Percentiles rank a stretch among this genome's conserved stretches.
phyloP scores from a whole-genome alignment of 2,888 invertebrate genomes.

The Bombylius discolor region DNA sequence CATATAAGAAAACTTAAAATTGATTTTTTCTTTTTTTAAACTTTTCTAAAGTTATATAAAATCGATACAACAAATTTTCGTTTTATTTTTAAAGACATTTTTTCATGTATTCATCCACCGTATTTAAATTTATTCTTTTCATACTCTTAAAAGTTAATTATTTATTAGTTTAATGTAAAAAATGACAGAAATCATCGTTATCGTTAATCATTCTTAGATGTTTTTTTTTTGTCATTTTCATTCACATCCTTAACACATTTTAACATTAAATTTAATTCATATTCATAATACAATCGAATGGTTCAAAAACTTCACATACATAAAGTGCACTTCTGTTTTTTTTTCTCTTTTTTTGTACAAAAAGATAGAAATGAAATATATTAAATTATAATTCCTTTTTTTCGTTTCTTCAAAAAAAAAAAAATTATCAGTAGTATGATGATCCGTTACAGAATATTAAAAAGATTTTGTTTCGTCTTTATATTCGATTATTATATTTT shows the following conservation, averaged over 20 bases:
- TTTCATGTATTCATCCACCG: no score
- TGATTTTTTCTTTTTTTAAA: no score
- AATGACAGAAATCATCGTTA: no score
- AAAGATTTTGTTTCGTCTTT: not conserved
- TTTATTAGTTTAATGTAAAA: no score
- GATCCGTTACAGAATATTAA: not conserved
- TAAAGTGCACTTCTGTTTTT: not conserved
- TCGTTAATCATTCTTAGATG: no score
- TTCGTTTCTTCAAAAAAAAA: not conserved
- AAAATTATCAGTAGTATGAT: not conserved
- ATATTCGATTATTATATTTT: not conserved
- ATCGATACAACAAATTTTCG: no score
- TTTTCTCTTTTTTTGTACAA: not conserved
- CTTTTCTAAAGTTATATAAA: no score
- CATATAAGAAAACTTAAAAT: no score
- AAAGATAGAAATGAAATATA: not conserved
- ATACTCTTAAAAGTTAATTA: no score
- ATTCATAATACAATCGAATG: not conserved
- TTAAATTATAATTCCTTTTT: not conserved
- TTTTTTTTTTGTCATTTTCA: no score
- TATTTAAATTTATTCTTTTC: no score
- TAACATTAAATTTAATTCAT: not conserved
- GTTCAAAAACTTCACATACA: not conserved
- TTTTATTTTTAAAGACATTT: no score
- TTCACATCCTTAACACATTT: not conserved